Base-by-base conservation (phyloP, 2,797 vertebrate genomes). In the Pseudochromis fuscus region DNA sequence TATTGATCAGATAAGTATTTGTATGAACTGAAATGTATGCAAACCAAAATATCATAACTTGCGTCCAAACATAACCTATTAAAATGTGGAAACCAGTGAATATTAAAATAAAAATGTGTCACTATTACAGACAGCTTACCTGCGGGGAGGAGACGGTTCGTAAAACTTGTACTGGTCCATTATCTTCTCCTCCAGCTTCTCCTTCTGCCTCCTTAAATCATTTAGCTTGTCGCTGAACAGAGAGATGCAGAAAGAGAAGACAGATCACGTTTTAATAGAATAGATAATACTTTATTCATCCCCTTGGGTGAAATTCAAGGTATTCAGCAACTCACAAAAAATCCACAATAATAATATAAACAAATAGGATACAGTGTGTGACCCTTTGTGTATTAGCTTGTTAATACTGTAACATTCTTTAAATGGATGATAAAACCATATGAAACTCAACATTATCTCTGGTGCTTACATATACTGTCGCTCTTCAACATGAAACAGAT, bases 141-240 rank as follows among this genome's bases (percentile, higher is more conserved):
- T 96, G 92, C 97, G 94, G 46, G 97, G 96, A 44, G 97, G 96
- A 13, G 97, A 98, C 13, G 97, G 97, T 50, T 99, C 97, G 72
- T 99, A 98, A 85, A 99, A 99, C 85, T 97, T 98, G 81, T 99
- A 99, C 65, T 98, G 98, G 91, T 99, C 98, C 98, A 99, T 99
- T 82, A 99, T 99, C 92, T 99, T 99, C 90, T 99, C 98, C 90
- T 99, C 98, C 81, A 99, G 87, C 85, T 98, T 99, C 88, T 99
- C 98, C 84, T 99, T 99, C 86, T 99, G 98, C 78, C 97, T 93
- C 87, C 97, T 95, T 71, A 99, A 90, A 87, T 99, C 97, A 86
- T 99, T 97, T 19, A 99, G 93, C 62, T 98, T 99, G 92, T 98
- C 97, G 86, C 98, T 99, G 78, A 67, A 58, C 40, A 10, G 40